Evolutionary conservation across 2,888 invertebrate genomes (phyloP).

Genomic region (Drosophila emarginata): DNA sequence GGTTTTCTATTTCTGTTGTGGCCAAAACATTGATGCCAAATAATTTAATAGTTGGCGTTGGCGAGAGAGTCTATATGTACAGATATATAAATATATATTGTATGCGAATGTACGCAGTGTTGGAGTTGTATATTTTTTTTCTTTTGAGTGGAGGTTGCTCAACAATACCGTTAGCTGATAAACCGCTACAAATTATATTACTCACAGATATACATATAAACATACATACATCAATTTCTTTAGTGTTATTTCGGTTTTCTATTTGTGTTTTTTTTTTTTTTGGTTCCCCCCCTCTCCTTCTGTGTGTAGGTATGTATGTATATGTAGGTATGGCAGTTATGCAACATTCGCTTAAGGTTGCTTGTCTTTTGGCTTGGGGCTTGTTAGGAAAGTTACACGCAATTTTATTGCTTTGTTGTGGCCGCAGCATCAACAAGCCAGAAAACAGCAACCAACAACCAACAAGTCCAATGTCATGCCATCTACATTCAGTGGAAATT

Average conservation of each 20-base stretch:
- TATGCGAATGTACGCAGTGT: constrained; percentile 25
- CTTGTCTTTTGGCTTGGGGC: constrained; percentile 45
- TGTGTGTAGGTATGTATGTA: neutral
- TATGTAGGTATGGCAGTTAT: constrained; percentile 46
- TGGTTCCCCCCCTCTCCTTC: neutral
- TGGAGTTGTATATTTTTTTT: no score
- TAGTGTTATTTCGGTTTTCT: constrained; percentile 55
- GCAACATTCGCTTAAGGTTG: constrained; percentile 62
- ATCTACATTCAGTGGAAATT: constrained; percentile 34
- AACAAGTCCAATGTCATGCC: constrained; percentile 38
- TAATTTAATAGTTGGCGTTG: constrained; percentile 46
- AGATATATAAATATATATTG: neutral
- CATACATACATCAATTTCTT: constrained; percentile 45
- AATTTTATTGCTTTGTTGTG: constrained; percentile 16
- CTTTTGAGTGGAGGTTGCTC: constrained; percentile 70
- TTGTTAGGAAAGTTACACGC: constrained; percentile 58
- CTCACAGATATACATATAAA: constrained; percentile 30
- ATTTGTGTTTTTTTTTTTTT: constrained; percentile 62
- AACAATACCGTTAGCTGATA: constrained; percentile 75
- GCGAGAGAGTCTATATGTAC: constrained; percentile 33
- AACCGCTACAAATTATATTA: constrained; percentile 77
- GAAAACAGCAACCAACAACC: constrained; percentile 17
- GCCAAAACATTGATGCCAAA: constrained; percentile 63
- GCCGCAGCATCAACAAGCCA: constrained; percentile 26
- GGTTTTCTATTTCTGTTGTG: constrained; percentile 49